Conservation (phyloP, 2,888 invertebrate species). For the Lepidochrysops patricia region DNA sequence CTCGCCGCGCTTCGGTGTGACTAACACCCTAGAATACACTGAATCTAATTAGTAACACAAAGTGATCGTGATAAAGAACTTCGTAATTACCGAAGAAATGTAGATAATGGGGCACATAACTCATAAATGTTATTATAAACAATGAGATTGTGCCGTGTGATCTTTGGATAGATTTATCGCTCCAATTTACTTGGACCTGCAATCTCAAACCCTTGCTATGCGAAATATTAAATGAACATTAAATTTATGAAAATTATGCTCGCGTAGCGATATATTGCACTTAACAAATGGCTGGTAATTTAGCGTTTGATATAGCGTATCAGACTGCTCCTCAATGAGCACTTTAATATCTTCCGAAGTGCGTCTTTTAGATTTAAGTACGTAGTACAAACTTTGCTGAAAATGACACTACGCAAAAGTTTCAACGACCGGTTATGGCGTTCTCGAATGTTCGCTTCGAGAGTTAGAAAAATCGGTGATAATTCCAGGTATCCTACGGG, state of each 20-base stretch:
- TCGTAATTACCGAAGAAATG: slow-evolving; percentile 14
- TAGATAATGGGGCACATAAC: slow-evolving; percentile 17
- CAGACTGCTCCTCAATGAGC: neutral
- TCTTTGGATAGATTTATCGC: slow-evolving; percentile 33
- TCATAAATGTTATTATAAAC: slow-evolving; percentile 20
- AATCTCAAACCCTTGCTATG: slow-evolving; percentile 3
- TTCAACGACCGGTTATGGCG: neutral
- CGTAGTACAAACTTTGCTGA: neutral
- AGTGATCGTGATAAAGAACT: neutral
- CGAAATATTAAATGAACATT: slow-evolving; percentile 8
- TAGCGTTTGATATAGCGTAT: neutral
- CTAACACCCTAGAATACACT: no score
- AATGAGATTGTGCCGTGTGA: slow-evolving; percentile 25
- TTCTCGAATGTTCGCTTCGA: slow-evolving; percentile 8
- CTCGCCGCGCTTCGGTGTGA: no score
- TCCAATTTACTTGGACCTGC: slow-evolving; percentile 31
- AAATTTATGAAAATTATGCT: slow-evolving; percentile 9
- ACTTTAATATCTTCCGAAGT: neutral
- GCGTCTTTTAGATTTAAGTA: neutral
- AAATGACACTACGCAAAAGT: neutral
- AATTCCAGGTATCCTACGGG: slow-evolving; percentile 21
- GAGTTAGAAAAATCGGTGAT: slow-evolving; percentile 18
- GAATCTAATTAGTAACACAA: neutral
- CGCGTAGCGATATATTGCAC: neutral
- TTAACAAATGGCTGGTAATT: no score